A percentile compares a stretch with the other conserved stretches of the same genome.
These are phyloP conservation scores for Neoitamus cyanurus DNA, from an alignment of 2,888 invertebrate species.

Conservation along the genomic window DNA sequence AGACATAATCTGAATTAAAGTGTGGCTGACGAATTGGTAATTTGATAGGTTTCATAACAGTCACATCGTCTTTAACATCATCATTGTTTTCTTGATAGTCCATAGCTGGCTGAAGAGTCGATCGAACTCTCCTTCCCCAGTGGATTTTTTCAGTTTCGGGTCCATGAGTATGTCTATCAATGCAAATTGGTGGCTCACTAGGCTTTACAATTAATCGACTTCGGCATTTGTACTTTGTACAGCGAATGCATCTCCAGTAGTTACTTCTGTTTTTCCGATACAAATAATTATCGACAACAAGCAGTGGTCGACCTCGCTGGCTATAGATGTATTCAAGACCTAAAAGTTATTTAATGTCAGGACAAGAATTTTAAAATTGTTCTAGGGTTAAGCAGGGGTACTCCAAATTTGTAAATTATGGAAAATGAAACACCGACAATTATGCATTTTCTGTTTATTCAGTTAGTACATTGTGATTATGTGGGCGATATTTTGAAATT, in stretches of 20 bases:
- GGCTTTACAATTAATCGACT: constrained; percentile 58
- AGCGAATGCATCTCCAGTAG: constrained; percentile 61
- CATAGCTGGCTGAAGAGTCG: constrained; percentile 18
- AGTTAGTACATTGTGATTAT: constrained; percentile 51
- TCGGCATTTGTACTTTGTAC: constrained; percentile 58
- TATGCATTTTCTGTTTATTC: not conserved
- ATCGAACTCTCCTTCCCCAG: constrained; percentile 54
- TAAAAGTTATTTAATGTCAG: constrained; percentile 47
- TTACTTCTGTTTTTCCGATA: constrained; percentile 60
- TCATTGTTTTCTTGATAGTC: not conserved
- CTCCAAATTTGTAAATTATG: not conserved
- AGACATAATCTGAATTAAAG: constrained; percentile 53
- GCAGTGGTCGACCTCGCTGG: constrained; percentile 59
- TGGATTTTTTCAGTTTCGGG: constrained; percentile 59
- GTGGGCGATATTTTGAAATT: constrained; percentile 55
- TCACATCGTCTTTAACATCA: constrained; percentile 46
- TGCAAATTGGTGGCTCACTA: constrained; percentile 54
- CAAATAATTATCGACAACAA: constrained; percentile 59
- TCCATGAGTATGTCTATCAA: constrained; percentile 59
- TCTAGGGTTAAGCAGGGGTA: not conserved
- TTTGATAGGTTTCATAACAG: constrained; percentile 50
- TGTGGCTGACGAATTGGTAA: constrained; percentile 54
- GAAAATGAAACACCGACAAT: not conserved
- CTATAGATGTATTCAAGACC: constrained; percentile 59
- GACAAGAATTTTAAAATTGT: not conserved